phyloP scores from a whole-genome alignment of 1,140 invertebrate genomes.

The Helicoverpa armigera region DNA sequence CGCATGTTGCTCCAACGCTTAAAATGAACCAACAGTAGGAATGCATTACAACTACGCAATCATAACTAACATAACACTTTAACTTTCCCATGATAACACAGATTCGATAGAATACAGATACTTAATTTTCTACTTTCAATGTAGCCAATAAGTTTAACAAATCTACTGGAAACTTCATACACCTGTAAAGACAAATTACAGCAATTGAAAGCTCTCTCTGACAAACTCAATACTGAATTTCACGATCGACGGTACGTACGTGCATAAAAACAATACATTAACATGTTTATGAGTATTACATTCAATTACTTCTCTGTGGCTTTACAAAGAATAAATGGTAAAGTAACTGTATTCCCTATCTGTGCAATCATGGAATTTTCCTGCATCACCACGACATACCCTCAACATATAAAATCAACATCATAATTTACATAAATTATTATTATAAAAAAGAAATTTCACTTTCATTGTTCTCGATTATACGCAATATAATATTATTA shows the following conservation, averaged over 20 bases:
- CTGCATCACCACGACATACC: background rate
- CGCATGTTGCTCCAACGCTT: constrained; percentile 10
- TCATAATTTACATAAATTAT: constrained; percentile 9
- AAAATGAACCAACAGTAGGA: constrained; percentile 45
- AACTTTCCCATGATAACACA: constrained; percentile 3
- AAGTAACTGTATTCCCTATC: background rate
- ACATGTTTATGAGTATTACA: background rate
- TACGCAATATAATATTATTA: constrained; percentile 2
- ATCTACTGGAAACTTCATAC: background rate
- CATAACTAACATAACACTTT: constrained; percentile 32
- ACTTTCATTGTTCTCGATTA: background rate
- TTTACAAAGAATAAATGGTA: too few relatives aligned
- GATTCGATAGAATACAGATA: background rate
- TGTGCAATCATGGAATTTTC: background rate
- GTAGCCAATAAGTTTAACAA: background rate
- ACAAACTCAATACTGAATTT: too few relatives aligned
- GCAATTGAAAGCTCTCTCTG: too few relatives aligned
- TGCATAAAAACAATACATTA: background rate
- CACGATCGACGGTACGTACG: too few relatives aligned
- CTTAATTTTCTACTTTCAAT: background rate
- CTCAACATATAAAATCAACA: constrained; percentile 1
- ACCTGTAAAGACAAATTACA: too few relatives aligned
- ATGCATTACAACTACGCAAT: constrained; percentile 39
- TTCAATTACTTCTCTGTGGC: background rate
- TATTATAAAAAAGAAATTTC: background rate